Evolutionary conservation across 2,113 vertebrate genomes (phyloP).

Genomic region (Oreochromis spilurus): DNA sequence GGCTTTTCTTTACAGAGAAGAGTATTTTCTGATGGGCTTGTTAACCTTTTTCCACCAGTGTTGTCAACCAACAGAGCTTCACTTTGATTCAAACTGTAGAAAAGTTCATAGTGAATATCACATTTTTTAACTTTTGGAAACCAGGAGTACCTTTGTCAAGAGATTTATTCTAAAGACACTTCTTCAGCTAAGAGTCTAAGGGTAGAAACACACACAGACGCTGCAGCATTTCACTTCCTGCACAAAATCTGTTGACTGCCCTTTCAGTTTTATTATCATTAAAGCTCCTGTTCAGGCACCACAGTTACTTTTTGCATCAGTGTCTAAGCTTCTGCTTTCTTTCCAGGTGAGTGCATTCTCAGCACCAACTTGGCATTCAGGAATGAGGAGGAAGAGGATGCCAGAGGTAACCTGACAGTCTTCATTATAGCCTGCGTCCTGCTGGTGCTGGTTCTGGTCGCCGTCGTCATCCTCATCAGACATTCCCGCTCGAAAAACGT

Average conservation of each 20-base stretch:
- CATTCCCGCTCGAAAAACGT: slow-evolving; percentile 69
- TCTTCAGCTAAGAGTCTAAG: too few relatives aligned
- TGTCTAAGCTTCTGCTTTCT: not conserved
- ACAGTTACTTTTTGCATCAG: not conserved
- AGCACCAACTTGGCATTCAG: slow-evolving; percentile 55
- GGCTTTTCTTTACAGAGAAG: not conserved
- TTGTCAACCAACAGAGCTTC: not conserved
- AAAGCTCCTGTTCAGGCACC: not conserved
- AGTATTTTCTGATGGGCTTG: not conserved
- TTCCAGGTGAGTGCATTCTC: slow-evolving; percentile 84
- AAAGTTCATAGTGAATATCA: not conserved
- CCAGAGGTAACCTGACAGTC: slow-evolving; percentile 66
- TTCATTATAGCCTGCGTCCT: slow-evolving; percentile 77
- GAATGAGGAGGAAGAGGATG: slow-evolving; percentile 51
- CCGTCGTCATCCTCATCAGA: slow-evolving; percentile 70
- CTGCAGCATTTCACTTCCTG: not conserved
- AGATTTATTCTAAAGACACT: too few relatives aligned
- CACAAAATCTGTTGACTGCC: not conserved
- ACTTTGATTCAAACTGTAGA: not conserved
- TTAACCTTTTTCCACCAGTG: not conserved
- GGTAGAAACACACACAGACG: too few relatives aligned
- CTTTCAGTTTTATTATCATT: not conserved
- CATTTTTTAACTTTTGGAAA: not conserved
- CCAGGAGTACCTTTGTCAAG: not conserved
- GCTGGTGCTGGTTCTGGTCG: slow-evolving; percentile 74